A percentile compares a stretch with the other conserved stretches of the same genome.
These are phyloP conservation scores for Drosophila macrospina DNA, from an alignment of 2,888 invertebrate genomes.

Conservation along the genomic window DNA sequence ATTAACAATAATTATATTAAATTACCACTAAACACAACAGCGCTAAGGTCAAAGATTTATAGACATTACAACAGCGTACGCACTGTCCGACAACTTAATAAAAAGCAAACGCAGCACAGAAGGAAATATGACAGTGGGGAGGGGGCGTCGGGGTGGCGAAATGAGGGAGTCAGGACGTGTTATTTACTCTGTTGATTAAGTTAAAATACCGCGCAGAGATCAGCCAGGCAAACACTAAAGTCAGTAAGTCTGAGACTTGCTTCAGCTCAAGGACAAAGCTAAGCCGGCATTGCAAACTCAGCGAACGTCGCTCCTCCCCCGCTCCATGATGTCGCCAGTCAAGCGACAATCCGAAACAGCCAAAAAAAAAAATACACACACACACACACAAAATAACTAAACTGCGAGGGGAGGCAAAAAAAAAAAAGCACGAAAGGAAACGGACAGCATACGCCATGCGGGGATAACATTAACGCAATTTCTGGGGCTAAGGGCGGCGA, in stretches of 20 bases:
- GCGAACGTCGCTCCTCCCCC: not conserved
- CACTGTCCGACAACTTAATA: slow-evolving; percentile 21
- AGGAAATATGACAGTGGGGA: slow-evolving; percentile 28
- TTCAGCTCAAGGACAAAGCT: slow-evolving; percentile 49
- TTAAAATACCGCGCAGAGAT: slow-evolving; percentile 73
- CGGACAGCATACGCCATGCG: slow-evolving; percentile 65
- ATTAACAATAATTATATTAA: not conserved
- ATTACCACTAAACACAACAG: not conserved
- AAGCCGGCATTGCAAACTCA: slow-evolving; percentile 1
- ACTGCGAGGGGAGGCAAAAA: slow-evolving; percentile 13
- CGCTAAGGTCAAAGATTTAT: slow-evolving; percentile 12
- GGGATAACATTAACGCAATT: slow-evolving; percentile 79
- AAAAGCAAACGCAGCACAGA: slow-evolving; percentile 26
- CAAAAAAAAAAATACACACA: too few relatives aligned
- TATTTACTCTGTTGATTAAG: slow-evolving; percentile 80
- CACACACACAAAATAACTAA: slow-evolving; percentile 27
- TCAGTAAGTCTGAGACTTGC: slow-evolving; percentile 48
- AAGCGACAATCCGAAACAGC: slow-evolving; percentile 45
- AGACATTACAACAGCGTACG: slow-evolving; percentile 1
- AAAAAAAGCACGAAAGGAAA: slow-evolving; percentile 9
- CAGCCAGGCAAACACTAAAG: slow-evolving; percentile 47
- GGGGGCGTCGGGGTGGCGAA: too few relatives aligned
- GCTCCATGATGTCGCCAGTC: slow-evolving; percentile 29
- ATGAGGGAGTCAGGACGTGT: slow-evolving; percentile 51
- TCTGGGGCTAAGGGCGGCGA: slow-evolving; percentile 50